These are phyloP conservation scores for Numida meleagris DNA, from an alignment of 2,113 vertebrate species.

Conservation along the genomic window DNA sequence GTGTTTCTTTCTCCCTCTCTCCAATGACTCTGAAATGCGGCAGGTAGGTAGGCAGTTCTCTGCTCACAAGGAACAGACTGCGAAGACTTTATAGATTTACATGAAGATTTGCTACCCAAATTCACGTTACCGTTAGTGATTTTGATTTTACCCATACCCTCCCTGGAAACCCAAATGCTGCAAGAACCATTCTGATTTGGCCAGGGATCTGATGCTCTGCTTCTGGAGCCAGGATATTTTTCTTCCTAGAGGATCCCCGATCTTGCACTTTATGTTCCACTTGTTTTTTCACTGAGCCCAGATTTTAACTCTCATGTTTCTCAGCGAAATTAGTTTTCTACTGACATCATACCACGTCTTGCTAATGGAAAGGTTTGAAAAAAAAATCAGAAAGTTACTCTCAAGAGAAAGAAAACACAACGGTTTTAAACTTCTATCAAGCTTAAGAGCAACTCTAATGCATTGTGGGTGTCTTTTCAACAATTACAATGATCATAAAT, in stretches of 20 bases:
- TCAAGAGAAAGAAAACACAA: not conserved
- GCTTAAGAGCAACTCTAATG: not conserved
- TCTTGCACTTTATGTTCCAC: fast-evolving
- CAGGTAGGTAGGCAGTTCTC: not conserved
- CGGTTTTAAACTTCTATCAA: not conserved
- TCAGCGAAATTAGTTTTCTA: not conserved
- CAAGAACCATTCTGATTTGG: not conserved
- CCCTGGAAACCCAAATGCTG: not conserved
- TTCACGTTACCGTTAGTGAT: not conserved
- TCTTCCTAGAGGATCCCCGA: not conserved
- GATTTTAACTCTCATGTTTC: not conserved
- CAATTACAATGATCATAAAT: not conserved
- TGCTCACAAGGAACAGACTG: not conserved
- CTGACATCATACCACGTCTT: not conserved
- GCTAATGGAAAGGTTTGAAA: not conserved
- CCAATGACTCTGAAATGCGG: not conserved
- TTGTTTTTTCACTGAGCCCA: not conserved
- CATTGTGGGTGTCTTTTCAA: not conserved
- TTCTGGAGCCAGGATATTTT: not conserved
- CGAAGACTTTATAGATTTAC: not conserved
- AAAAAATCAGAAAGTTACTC: not conserved
- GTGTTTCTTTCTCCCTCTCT: not conserved
- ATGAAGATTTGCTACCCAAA: not conserved
- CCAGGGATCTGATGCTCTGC: not conserved
- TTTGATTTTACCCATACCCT: not conserved